Evolutionary conservation across 2,113 vertebrate species (phyloP).

Genomic region (Osmerus mordax): DNA sequence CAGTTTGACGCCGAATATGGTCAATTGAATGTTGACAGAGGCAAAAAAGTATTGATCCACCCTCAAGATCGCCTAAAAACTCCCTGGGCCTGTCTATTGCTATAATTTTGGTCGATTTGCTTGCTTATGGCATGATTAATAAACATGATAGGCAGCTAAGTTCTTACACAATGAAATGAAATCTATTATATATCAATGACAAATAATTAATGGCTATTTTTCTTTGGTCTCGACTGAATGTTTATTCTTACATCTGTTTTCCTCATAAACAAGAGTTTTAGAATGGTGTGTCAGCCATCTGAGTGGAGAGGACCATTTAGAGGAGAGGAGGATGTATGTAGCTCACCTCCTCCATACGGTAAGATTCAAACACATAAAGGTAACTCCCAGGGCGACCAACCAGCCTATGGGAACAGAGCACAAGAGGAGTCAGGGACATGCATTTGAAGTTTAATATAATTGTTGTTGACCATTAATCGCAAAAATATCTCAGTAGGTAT

Average conservation of each 20-base stretch:
- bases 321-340: not conserved
- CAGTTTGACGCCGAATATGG: too few species aligned
- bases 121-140: too few species aligned
- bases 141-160: too few species aligned
- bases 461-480: too few species aligned
- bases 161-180: too few species aligned
- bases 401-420: slow-evolving; percentile 70
- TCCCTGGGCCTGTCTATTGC: too few species aligned
- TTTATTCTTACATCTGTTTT: not conserved
- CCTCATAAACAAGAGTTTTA: not conserved
- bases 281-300: not conserved
- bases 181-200: not conserved
- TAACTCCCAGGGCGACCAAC: slow-evolving; percentile 92
- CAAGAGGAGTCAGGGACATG: not conserved
- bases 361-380: slow-evolving; percentile 91
- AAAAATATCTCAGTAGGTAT: not conserved
- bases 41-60: too few species aligned
- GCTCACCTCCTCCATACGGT: slow-evolving; percentile 96
- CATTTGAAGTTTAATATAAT: too few species aligned
- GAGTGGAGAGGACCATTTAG: not conserved
- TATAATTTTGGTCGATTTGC: too few species aligned
- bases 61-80: too few species aligned
- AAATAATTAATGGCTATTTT: not conserved
- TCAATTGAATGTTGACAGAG: too few species aligned
- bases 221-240: not conserved